Conservation (phyloP, 2,113 vertebrate genomes). For the Stegastes partitus region DNA sequence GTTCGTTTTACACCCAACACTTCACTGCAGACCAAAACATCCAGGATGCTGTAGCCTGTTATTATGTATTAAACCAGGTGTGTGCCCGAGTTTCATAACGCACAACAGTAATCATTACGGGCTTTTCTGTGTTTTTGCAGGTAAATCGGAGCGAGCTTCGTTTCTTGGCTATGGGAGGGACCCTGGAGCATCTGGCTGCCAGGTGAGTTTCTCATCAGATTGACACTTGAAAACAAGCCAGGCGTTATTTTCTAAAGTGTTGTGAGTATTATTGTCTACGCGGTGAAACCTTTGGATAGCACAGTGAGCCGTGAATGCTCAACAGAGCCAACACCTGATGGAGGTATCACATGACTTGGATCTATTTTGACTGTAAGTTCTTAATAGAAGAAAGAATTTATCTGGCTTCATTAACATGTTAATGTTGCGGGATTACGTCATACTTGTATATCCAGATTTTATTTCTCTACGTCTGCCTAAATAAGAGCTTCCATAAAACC, state of each 20-base stretch:
- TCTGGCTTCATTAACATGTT: too few species aligned
- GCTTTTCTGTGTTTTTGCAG: slow-evolving; percentile 77
- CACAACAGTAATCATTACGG: neutral
- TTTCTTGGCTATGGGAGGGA: slow-evolving; percentile 92
- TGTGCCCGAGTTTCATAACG: neutral
- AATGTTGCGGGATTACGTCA: too few species aligned
- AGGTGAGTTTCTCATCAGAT: slow-evolving; percentile 86
- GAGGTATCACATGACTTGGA: too few species aligned
- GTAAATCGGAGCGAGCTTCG: slow-evolving; percentile 92
- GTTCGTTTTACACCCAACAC: neutral
- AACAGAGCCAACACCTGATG: too few species aligned
- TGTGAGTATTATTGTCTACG: too few species aligned
- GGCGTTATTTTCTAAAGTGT: too few species aligned
- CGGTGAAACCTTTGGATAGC: too few species aligned
- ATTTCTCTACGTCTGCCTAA: slow-evolving; percentile 25
- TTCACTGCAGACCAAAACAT: neutral
- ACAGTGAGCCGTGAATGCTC: too few species aligned
- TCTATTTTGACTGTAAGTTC: too few species aligned
- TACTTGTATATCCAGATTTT: too few species aligned
- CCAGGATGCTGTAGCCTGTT: neutral
- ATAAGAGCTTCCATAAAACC: neutral
- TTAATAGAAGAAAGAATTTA: too few species aligned
- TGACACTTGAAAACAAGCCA: too few species aligned
- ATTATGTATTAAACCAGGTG: neutral
- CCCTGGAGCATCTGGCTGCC: slow-evolving; percentile 89